phyloP scores from a whole-genome alignment of 2,888 invertebrate species.

The Chaetogeoica ovagalla region DNA sequence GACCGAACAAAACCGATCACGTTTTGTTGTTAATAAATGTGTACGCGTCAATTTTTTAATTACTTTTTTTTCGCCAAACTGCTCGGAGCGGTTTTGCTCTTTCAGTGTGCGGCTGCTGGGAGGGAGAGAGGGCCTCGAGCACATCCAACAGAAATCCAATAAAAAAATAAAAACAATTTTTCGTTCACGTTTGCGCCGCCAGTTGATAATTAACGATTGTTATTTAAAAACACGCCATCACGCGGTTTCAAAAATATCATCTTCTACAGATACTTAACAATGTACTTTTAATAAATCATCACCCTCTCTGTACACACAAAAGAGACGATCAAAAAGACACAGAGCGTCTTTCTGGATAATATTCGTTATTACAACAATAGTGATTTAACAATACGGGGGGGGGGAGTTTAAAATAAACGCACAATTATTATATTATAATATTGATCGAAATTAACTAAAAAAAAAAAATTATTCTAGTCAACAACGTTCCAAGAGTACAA shows the following conservation, averaged over 20 bases:
- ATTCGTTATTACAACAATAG: not conserved
- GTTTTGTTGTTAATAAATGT: too few relatives aligned
- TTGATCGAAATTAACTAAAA: not conserved
- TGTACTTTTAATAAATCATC: conserved; percentile 8
- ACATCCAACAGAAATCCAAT: too few relatives aligned
- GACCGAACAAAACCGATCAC: too few relatives aligned
- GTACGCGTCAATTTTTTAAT: too few relatives aligned
- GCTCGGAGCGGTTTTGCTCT: too few relatives aligned
- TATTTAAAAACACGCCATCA: not conserved
- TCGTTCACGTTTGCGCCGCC: too few relatives aligned
- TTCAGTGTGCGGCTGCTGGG: too few relatives aligned
- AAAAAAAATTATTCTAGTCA: not conserved
- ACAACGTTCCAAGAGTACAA: too few relatives aligned
- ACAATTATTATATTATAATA: conserved; percentile 6
- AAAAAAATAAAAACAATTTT: too few relatives aligned
- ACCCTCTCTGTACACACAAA: conserved; percentile 25
- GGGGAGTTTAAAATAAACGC: not conserved
- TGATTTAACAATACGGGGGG: not conserved
- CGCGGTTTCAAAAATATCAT: not conserved
- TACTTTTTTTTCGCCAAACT: too few relatives aligned
- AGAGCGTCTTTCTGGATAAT: conserved; percentile 10
- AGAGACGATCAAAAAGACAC: conserved; percentile 13
- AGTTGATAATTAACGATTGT: too few relatives aligned
- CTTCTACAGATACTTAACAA: not conserved
- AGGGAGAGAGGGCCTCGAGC: too few relatives aligned